Evolutionary conservation across 1,140 invertebrate genomes (phyloP), one percentile per base, ranked within the genome.

Genomic region (Leptopilina boulardi): DNA sequence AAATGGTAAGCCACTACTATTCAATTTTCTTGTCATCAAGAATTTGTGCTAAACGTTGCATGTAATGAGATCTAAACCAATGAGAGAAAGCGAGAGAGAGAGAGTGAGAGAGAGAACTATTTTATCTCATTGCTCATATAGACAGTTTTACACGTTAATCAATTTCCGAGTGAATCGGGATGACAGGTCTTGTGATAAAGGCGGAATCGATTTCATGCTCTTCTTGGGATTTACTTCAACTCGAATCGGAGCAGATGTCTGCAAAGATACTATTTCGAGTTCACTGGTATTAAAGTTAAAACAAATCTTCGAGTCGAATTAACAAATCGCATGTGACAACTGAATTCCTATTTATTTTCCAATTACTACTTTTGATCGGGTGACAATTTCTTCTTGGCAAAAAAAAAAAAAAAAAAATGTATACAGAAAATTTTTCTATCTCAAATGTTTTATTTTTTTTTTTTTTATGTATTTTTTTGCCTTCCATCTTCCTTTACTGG

Each of bases 71-170:
- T 13, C 56, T 26, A 30, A n/a, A 59, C 54, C 54, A 59, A 26
- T 19, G 19, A 30, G 19, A n/a, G n/a, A n/a, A n/a, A n/a, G n/a
- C n/a, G n/a, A n/a, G n/a, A n/a, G n/a, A n/a, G n/a, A n/a, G n/a
- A n/a, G n/a, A n/a, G n/a, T n/a, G n/a, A n/a, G n/a, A n/a, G n/a
- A n/a, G n/a, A n/a, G n/a, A n/a, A 59, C 54, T 59, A 59, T 59
- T 21, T 59, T 59, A 59, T 59, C 56, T 23, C 56, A 59, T 26
- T 59, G 56, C 56, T 59, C 56, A 59, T 59, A 26, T 59, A 26
- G 56, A 59, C 56, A 59, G 56, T 59, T 59, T 59, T 59, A 59
- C 56, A 59, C 56, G 56, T 59, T 59, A 59, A 59, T 59, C 56
- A 59, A 59, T 59, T 30, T 59, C 56, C 56, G 56, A 26, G 56